Percentiles rank a stretch among this genome's conserved stretches.
These are phyloP conservation scores for Archivesica marissinica DNA, from an alignment of 1,140 invertebrate genomes.

Conservation along the genomic window DNA sequence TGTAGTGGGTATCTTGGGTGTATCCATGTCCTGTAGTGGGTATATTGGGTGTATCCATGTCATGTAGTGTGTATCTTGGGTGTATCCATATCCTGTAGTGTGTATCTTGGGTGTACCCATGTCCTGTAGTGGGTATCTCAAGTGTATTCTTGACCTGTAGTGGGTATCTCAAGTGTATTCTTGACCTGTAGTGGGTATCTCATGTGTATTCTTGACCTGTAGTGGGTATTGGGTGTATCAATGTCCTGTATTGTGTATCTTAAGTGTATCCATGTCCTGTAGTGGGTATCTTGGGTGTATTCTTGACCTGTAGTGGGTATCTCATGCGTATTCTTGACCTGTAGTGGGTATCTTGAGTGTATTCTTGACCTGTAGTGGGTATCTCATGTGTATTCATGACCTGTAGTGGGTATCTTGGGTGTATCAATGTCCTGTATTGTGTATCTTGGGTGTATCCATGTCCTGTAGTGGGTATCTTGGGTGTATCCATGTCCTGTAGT, in stretches of 20 bases:
- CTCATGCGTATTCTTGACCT: not conserved
- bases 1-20: not conserved
- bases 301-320: not conserved
- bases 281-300: not conserved
- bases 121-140: not conserved
- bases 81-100: not conserved
- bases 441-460: not conserved
- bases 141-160: not conserved
- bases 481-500: conserved; percentile 7
- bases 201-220: not conserved
- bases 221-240: conserved; percentile 1
- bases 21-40: too few species aligned
- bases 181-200: not conserved
- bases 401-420: not conserved
- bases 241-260: not conserved
- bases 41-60: conserved; percentile 16
- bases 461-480: too few species aligned
- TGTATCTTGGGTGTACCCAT: not conserved
- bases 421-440: not conserved
- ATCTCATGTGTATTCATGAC: not conserved
- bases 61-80: not conserved
- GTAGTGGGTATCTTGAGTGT: too few species aligned
- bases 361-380: not conserved
- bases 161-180: not conserved
- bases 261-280: not conserved